These are phyloP conservation scores for Automeris io DNA, from an alignment of 2,888 invertebrate species.

Conservation along the genomic window DNA sequence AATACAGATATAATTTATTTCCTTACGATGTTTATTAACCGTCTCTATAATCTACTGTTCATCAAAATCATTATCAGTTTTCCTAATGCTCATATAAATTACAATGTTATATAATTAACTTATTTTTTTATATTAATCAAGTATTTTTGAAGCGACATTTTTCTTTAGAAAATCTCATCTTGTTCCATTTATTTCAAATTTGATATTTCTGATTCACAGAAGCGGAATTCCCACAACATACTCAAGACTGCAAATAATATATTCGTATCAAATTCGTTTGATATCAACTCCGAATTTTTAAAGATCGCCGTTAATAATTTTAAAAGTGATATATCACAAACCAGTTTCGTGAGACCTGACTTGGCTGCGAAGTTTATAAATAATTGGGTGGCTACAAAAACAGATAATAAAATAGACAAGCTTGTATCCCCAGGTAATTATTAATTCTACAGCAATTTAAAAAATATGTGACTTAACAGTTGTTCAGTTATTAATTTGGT, in stretches of 20 bases:
- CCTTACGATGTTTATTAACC: no score
- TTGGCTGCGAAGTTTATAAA: slow-evolving; percentile 79
- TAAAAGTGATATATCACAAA: slow-evolving; percentile 70
- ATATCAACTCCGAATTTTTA: slow-evolving; percentile 42
- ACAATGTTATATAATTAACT: no score
- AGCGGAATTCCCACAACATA: slow-evolving; percentile 43
- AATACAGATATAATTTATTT: no score
- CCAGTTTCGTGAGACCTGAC: slow-evolving; percentile 69
- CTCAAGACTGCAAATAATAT: slow-evolving; percentile 53
- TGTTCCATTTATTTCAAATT: slow-evolving; percentile 1
- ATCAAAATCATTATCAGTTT: no score
- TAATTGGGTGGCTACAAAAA: slow-evolving; percentile 82
- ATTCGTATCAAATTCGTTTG: slow-evolving; percentile 46
- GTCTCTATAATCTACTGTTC: no score
- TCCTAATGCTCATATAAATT: no score
- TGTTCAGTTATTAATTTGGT: no score
- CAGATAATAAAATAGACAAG: slow-evolving; percentile 80
- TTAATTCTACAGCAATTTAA: not conserved
- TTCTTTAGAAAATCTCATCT: not conserved
- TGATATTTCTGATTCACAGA: slow-evolving; percentile 35
- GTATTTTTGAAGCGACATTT: not conserved
- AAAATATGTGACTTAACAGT: not conserved
- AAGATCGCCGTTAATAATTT: slow-evolving; percentile 57
- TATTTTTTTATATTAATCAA: not conserved
- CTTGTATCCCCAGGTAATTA: slow-evolving; percentile 75